Conservation (phyloP, 2,888 invertebrate species). For the Muschampia plurimacula region DNA sequence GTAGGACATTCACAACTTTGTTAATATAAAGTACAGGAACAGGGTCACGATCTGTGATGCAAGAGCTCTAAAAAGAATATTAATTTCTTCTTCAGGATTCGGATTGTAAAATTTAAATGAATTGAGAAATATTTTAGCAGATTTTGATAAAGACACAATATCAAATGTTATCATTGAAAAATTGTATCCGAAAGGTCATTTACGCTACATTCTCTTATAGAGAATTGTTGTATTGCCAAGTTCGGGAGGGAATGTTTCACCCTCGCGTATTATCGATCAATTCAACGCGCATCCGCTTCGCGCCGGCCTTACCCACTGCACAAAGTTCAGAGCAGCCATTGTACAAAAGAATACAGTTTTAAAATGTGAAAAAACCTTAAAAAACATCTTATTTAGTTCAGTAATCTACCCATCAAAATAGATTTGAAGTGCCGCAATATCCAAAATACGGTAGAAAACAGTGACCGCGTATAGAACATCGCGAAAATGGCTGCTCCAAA, state of each 20-base stretch:
- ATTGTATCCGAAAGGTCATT: conserved; percentile 18
- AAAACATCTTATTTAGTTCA: conserved; percentile 38
- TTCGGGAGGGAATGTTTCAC: conserved; percentile 43
- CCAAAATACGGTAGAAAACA: conserved; percentile 42
- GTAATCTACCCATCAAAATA: conserved; percentile 26
- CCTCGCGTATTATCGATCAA: conserved; percentile 66
- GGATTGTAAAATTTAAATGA: background rate
- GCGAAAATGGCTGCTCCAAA: conserved; percentile 67
- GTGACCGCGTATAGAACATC: conserved; percentile 47
- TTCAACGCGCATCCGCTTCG: conserved; percentile 66
- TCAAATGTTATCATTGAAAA: background rate
- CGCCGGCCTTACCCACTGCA: conserved; percentile 59
- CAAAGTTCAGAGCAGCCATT: conserved; percentile 67
- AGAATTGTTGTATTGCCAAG: conserved; percentile 43
- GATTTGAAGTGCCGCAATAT: background rate
- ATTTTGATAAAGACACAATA: background rate
- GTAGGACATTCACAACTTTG: too few relatives aligned
- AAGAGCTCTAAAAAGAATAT: background rate
- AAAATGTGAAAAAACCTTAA: conserved; percentile 62
- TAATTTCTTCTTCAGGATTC: background rate
- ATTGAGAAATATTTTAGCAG: background rate
- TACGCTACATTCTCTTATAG: conserved; percentile 9
- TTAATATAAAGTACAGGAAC: background rate
- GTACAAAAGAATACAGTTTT: conserved; percentile 58
- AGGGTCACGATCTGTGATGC: background rate